Evolutionary conservation across 2,888 invertebrate genomes (phyloP), one percentile per base, ranked within the genome.

Genomic region (Lucinisca nassula): DNA sequence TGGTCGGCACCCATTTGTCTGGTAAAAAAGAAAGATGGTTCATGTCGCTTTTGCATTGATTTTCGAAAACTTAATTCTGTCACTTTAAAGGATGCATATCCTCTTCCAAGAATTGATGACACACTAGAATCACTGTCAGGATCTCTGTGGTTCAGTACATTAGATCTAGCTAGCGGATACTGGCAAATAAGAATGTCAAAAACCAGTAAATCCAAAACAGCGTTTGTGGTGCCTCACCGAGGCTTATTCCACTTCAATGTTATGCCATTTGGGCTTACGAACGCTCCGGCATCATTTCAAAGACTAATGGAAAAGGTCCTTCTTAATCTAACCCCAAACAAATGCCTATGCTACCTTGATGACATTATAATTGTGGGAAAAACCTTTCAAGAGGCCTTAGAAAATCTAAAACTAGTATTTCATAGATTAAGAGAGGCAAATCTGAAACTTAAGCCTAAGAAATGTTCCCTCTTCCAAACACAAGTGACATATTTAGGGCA

Each of bases 201-300:
- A 14, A 3, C 6, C 6, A 37, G 37, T 30, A 3, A 24, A 8
- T 21, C 12, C 10, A 72, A 72, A 72, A 72, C 72, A n/a, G 24
- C 37, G 4, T 72, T 37, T 72, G 72, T 24, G 14, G 37, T 61
- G 6, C 61, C 72, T n/a, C n/a, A 24, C 38, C 3, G 35, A 14
- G 72, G 72, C 14, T 21, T 24, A 6, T 72, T 4, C 6, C 35
- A n/a, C 8, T 72, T 72, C 27, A 32, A 72, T 30, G 78, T 78
- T 40, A 70, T 82, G 49, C 72, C 37, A 6, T 78, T 83, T n/a
- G 83, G 78, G n/a, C 49, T 83, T 21, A 73, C 55, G n/a, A 83
- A 83, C 55, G 83, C 83, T 0, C 78, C 77, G 4, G 72, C 27
- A 12, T 58, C 58, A 3, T 83, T 83, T 40, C 27, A 67, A 14